A percentile compares a stretch with the other conserved stretches of the same genome.
phyloP scores from a whole-genome alignment of 2,888 invertebrate species.

The Brachypterus glaber region DNA sequence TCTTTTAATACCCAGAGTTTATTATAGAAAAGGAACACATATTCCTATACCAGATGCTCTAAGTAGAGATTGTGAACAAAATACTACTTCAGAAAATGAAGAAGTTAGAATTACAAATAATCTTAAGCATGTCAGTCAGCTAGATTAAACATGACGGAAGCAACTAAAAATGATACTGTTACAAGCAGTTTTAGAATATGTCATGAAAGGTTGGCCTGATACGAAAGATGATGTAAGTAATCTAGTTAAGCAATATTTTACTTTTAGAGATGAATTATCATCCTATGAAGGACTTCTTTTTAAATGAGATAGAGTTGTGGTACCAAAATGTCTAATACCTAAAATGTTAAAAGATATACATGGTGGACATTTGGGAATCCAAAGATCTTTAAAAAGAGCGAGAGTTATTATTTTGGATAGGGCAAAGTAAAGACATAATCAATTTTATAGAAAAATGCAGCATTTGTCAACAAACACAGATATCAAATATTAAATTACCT shows the following conservation, averaged over 20 bases:
- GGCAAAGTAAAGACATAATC: not conserved
- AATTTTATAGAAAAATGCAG: not conserved
- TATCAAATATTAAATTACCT: not conserved
- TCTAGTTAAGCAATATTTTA: not conserved
- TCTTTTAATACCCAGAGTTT: conserved; percentile 15
- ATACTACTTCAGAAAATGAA: conserved; percentile 14
- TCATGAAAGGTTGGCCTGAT: not conserved
- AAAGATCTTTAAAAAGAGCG: too few species aligned
- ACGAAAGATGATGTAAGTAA: not conserved
- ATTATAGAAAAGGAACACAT: conserved; percentile 24
- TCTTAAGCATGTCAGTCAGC: conserved; percentile 10
- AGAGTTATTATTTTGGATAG: not conserved
- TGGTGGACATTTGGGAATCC: not conserved
- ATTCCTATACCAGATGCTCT: conserved; percentile 20
- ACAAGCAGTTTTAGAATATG: conserved; percentile 3
- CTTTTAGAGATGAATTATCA: not conserved
- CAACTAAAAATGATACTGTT: conserved; percentile 8
- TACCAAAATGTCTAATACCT: not conserved
- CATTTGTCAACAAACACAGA: not conserved
- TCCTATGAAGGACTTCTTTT: not conserved
- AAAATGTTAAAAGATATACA: not conserved
- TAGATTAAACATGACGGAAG: conserved; percentile 5
- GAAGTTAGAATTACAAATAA: conserved; percentile 16
- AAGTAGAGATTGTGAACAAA: conserved; percentile 17
- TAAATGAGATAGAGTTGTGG: not conserved